These are phyloP conservation scores for Hetaerina titia DNA, from an alignment of 2,888 invertebrate species.

Conservation along the genomic window DNA sequence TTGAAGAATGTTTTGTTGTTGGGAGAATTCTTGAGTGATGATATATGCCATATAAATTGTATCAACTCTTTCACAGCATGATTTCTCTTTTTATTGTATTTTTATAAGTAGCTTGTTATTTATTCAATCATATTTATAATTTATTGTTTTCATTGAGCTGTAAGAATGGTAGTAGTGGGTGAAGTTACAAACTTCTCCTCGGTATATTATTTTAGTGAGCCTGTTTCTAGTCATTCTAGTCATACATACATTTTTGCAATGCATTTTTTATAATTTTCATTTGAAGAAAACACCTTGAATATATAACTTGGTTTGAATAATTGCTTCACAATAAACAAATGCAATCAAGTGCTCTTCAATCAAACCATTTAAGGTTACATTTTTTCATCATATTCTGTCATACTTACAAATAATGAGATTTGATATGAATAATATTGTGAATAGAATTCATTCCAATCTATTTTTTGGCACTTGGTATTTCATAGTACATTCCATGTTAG, in stretches of 20 bases:
- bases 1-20: no score
- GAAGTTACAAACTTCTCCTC: not conserved
- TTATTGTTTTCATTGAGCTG: no score
- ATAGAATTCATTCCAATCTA: constrained; percentile 35
- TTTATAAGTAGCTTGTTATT: no score
- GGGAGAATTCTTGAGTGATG: no score
- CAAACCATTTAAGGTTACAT: constrained; percentile 4
- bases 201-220: not conserved
- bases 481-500: constrained; percentile 26
- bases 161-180: no score
- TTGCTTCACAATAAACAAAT: not conserved
- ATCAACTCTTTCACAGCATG: no score
- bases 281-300: not conserved
- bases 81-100: no score
- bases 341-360: constrained; percentile 32
- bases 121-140: no score
- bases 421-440: constrained; percentile 27
- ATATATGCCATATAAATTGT: no score
- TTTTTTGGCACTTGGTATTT: constrained; percentile 32
- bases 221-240: not conserved
- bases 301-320: not conserved
- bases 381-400: constrained; percentile 34
- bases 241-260: not conserved
- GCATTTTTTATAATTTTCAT: not conserved
- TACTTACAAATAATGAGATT: not conserved